Evolutionary conservation across 2,888 invertebrate genomes (phyloP), one percentile per base, ranked within the genome.

Genomic region (Crioceris asparagi): DNA sequence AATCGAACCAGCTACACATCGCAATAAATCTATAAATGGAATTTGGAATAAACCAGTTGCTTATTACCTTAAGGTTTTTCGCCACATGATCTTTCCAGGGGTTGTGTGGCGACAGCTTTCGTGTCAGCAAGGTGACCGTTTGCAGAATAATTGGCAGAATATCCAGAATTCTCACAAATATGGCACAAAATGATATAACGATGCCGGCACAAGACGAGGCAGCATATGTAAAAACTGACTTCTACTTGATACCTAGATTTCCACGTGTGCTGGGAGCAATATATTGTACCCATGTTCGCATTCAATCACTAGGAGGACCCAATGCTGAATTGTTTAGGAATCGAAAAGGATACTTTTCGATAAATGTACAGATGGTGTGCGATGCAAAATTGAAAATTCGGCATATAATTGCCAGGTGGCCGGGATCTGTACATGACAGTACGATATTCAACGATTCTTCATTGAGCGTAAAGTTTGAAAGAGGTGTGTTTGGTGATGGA

Each of bases 261-360:
- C 16, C 30, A 15, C 5, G 12, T 3, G 16, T 29, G 4, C 3
- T 29, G 10, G 29, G 29, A 7, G 15, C 10, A 11, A 30, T 30
- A 4, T 4, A 30, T 30, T 15, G 30, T 16, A 30, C 30, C 3
- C 17, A 30, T 16, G 17, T 5, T 3, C 15, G 17, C 6, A 30
- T 30, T 8, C 11, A 5, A 3, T 8, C 5, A 16, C 30, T 17
- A 12, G 15, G 15, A 16, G 30, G 30, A 8, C 5, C 15, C 2
- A 10, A 15, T 2, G 30, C 8, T 6, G 30, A 30, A 16, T 2
- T 3, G 11, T 30, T 15, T 15, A 15, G 30, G 17, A 30, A 30
- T n/a, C 4, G 30, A 17, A 30, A 30, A 10, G 30, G 30, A 15
- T 30, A 4, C 16, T 25, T 19, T 4, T 34, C 34, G 15, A 34